phyloP scores from a whole-genome alignment of 2,888 invertebrate genomes.

The Drosophila kanekoi region DNA sequence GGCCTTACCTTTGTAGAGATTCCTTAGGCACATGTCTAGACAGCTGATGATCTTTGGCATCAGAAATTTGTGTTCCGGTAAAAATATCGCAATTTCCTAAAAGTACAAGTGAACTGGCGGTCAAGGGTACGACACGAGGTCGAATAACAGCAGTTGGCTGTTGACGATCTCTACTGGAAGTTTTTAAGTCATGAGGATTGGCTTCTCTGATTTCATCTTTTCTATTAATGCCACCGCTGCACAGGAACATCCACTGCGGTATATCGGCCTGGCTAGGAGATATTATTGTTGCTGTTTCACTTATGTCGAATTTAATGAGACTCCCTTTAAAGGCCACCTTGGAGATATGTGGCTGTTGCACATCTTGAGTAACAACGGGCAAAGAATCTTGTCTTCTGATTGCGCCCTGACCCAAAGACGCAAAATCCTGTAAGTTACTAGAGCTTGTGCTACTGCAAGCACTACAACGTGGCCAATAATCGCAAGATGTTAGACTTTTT shows the following conservation, averaged over 20 bases:
- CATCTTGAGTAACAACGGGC: slow-evolving; percentile 19
- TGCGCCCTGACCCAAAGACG: slow-evolving; percentile 12
- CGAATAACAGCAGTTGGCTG: slow-evolving; percentile 53
- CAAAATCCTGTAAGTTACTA: slow-evolving; percentile 24
- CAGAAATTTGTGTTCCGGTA: slow-evolving; percentile 46
- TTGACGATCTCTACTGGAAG: slow-evolving; percentile 21
- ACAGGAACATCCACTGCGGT: slow-evolving; percentile 76
- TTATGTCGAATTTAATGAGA: slow-evolving; percentile 46
- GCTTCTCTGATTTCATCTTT: not conserved
- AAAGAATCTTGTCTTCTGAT: slow-evolving; percentile 17
- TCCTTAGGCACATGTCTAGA: not conserved
- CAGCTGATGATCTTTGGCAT: not conserved
- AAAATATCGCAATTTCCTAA: slow-evolving; percentile 82
- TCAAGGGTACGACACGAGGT: slow-evolving; percentile 64
- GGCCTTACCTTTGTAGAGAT: slow-evolving; percentile 28
- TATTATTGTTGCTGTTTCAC: slow-evolving; percentile 4
- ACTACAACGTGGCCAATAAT: slow-evolving; percentile 87
- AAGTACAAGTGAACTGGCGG: slow-evolving; percentile 75
- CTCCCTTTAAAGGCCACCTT: slow-evolving; percentile 70
- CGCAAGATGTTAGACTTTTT: slow-evolving; percentile 85
- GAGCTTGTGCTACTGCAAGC: slow-evolving; percentile 58
- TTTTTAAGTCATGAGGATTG: not conserved
- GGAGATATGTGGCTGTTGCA: slow-evolving; percentile 52
- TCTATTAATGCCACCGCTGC: slow-evolving; percentile 63
- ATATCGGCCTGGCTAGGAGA: not conserved